Evolutionary conservation across 2,113 vertebrate genomes (phyloP).

Genomic region (Leptocoma aspasia): DNA sequence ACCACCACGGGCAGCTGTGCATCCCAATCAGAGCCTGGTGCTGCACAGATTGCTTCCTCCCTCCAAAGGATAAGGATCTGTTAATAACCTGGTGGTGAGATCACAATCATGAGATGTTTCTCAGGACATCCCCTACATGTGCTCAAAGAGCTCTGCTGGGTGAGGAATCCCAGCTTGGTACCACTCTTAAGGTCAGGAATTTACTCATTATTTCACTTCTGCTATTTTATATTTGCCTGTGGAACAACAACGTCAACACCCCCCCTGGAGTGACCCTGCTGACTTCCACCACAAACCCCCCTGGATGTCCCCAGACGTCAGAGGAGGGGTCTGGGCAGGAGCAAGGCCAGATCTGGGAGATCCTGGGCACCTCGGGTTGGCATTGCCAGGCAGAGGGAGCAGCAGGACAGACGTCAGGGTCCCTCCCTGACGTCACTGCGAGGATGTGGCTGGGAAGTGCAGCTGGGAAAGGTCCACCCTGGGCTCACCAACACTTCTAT

Average conservation of each 20-base stretch:
- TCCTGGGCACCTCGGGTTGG: accelerated
- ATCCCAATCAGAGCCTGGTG: neutral
- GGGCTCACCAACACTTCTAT: neutral
- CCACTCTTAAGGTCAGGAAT: constrained; percentile 44
- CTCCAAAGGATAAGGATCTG: neutral
- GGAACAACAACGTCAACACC: neutral
- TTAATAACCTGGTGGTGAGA: constrained; percentile 18
- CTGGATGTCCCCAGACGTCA: neutral
- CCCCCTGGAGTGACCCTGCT: neutral
- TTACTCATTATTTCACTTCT: constrained; percentile 42
- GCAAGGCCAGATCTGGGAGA: neutral
- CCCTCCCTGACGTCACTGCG: neutral
- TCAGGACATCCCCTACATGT: constrained; percentile 7
- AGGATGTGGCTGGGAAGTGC: neutral
- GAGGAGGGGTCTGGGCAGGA: neutral
- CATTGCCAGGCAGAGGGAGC: neutral
- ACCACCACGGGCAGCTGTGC: neutral
- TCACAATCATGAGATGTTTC: neutral
- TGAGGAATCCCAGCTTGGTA: neutral
- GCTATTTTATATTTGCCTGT: neutral
- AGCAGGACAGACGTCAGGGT: neutral
- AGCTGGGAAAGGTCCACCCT: neutral
- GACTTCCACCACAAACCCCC: neutral
- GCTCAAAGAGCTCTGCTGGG: neutral
- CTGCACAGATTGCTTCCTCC: neutral